Percentiles rank a stretch among this genome's conserved stretches.
Conservation (phyloP, 2,888 invertebrate genomes). For the Neoscelio sp. region DNA sequence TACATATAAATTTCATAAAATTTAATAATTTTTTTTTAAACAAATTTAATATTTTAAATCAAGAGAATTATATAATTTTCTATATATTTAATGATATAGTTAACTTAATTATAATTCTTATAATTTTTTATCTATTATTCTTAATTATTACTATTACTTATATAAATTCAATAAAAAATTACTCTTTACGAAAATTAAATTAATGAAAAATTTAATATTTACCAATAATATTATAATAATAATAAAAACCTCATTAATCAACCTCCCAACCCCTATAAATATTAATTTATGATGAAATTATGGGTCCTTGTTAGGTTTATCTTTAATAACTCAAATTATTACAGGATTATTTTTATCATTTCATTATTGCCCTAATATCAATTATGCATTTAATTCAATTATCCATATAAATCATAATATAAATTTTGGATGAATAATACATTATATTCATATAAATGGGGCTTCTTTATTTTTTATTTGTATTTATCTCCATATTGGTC, state of each 20-base stretch:
- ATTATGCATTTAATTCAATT: constrained; percentile 87
- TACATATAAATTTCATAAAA: no score
- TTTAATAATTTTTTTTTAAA: constrained; percentile 72
- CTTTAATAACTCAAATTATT: constrained; percentile 87
- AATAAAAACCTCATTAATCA: constrained; percentile 85
- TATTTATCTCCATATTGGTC: constrained; percentile 88
- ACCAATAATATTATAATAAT: constrained; percentile 78
- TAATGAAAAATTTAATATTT: constrained; percentile 58
- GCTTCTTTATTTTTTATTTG: constrained; percentile 90
- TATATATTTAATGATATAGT: no score
- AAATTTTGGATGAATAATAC: constrained; percentile 88
- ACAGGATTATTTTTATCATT: constrained; percentile 89
- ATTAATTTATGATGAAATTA: constrained; percentile 88
- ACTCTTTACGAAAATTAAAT: constrained; percentile 83
- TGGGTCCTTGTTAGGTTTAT: constrained; percentile 87
- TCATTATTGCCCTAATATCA: constrained; percentile 87
- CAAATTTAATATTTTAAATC: constrained; percentile 69
- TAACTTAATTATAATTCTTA: constrained; percentile 80
- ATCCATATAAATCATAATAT: constrained; percentile 89
- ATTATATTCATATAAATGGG: constrained; percentile 88
- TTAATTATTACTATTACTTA: constrained; percentile 85
- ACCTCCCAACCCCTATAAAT: constrained; percentile 86
- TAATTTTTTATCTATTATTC: constrained; percentile 84
- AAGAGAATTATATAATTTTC: constrained; percentile 17
- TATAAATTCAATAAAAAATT: constrained; percentile 85